Base-by-base conservation (phyloP, 1,140 invertebrate species). In the Cyphomyrmex costatus region DNA sequence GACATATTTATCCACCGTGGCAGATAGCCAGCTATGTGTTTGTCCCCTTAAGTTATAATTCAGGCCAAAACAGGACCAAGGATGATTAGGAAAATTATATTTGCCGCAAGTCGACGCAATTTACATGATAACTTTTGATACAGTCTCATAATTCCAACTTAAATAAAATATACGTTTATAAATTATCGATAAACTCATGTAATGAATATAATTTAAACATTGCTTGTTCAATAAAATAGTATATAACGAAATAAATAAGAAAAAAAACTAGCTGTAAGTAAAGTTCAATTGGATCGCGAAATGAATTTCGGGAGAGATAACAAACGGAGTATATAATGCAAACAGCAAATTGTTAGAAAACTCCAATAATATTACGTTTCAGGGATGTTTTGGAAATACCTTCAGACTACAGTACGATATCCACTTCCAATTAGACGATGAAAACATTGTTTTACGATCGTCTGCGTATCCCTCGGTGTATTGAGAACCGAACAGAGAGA, bases 401-500 rank as follows among this genome's bases (percentile, higher is more conserved):
- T 71, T 24, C 36, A 27, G 51, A 82, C 14, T 60, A 30, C 19
- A 24, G 49, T 33, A 60, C 36, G n/a, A 21, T 73, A 82, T 82
- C 56, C 66, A 51, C 53, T 60, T 49, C 65, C 79, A 82, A 82
- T 82, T 82, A 82, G 51, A 82, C 19, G 66, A 73, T 73, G 79
- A 60, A 82, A 85, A 76, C 82, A 85, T 74, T 53, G 79, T 82
- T 71, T 56, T 33, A 33, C 30, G 30, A 33, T 83, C 14, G 36
- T 36, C 27, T 21, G 46, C 24, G 60, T 49, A 74, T 49, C 70
- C 30, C 70, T 27, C 42, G 33, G 21, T 30, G 82, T 53, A 77
- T 65, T n/a, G 30, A 56, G 46, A 79, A 49, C 46, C 46, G 6
- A 30, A n/a, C 0, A 66, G 24, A 65, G 42, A 46, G 74, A 19